Evolutionary conservation across 2,797 vertebrate genomes (phyloP), one percentile per base, ranked within the genome.

Genomic region (Pempheris klunzingeri): DNA sequence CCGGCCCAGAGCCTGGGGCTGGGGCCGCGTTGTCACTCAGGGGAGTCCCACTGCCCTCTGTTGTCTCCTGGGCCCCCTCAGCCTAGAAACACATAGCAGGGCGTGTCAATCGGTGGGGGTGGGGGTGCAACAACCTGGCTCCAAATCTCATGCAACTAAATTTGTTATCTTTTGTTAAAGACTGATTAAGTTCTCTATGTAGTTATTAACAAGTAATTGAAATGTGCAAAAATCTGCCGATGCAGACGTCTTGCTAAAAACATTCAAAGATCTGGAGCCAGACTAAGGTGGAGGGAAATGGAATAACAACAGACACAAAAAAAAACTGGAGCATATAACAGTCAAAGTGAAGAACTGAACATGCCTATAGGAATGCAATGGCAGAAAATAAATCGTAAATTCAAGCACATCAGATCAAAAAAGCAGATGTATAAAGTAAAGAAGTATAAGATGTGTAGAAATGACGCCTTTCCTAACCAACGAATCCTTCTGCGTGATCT

Each of bases 31-130:
- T 90, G 90, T 90, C 92, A 80, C 90, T 90, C 89, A 84, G 62
- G 87, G 95, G 92, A 77, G 92, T 90, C 46, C 76, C 90, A 71
- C 84, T 92, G 80, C 92, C 94, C 91, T 92, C 94, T 20, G 84
- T 67, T 78, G 90, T 81, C 92, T 95, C 95, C 94, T 90, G 90
- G 74, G 73, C 82, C 85, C 94, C 95, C 95, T 96, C 97, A 90
- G 93, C 95, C 97, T 99, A 90, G 76, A 94, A 94, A 81, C 94
- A 96, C 92, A 96, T 86, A 96, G 80, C 91, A 95, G 88, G 82
- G 79, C 24, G 43, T 84, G 90, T 96, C 94, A 96, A 83, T 90
- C 15, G 82, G 62, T 88, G 74, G 67, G 82, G 83, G 90, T 92
- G 93, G 74, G 57, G 72, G 80, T 92, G 93, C 57, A 62, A 90